phyloP scores from a whole-genome alignment of 2,113 vertebrate genomes.

The Phrynosoma platyrhinos region DNA sequence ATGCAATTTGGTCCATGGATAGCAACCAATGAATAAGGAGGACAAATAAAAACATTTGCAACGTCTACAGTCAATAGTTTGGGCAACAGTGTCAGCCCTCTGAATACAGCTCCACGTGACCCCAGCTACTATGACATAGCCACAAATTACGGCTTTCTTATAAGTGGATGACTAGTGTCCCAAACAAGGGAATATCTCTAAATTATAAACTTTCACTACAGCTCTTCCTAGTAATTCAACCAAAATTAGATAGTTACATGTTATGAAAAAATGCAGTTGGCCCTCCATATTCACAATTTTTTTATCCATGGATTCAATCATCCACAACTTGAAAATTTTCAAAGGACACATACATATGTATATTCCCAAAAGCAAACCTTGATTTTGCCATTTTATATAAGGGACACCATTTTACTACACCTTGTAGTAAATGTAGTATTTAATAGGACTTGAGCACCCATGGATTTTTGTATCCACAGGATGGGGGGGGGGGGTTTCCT shows the following conservation, averaged over 20 bases:
- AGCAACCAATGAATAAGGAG: not conserved
- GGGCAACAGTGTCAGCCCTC: no score
- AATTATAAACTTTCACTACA: not conserved
- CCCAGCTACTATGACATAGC: not conserved
- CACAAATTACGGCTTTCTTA: not conserved
- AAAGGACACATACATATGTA: no score
- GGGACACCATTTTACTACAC: no score
- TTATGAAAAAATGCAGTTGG: not conserved
- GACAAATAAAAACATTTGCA: not conserved
- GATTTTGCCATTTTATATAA: no score
- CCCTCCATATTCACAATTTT: not conserved
- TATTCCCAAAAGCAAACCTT: no score
- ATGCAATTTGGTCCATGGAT: not conserved
- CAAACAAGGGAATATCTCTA: not conserved
- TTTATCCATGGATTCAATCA: no score
- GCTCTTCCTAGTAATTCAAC: not conserved
- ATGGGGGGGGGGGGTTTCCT: no score
- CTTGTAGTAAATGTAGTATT: no score
- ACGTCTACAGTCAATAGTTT: not conserved
- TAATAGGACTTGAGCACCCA: no score
- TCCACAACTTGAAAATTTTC: no score
- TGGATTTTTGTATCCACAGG: no score
- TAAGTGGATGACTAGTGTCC: not conserved
- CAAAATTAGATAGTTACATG: not conserved
- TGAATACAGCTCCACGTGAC: not conserved